Base-by-base conservation (phyloP, 35 echinoderm and acorn worm species). In the Hemicentrotus pulcherrimus region DNA sequence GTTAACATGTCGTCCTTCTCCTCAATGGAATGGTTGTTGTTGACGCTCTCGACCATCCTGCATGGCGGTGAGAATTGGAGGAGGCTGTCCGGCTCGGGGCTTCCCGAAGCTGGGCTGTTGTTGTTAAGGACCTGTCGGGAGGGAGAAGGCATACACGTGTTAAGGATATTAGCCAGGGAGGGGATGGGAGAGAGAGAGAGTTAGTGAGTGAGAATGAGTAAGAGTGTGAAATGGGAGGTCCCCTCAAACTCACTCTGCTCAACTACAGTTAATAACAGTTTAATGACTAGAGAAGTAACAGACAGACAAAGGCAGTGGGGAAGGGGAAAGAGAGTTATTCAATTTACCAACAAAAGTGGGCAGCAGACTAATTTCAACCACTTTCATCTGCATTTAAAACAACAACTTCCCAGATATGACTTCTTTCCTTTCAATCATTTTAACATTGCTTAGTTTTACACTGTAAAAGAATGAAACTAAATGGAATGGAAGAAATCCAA, bases 1-100 rank as follows among this genome's bases (percentile, higher is more conserved):
- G 18, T 93, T 47, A 93, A 22, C 5, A 52, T 9, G 48, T 93
- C 47, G 47, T 31, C 91, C 46, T 47, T 47, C 91, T 93, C 48
- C 91, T 93, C 46, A 13, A 93, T 58, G 46, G 91, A 93, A 31
- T 93, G 91, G 91, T 93, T 93, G 91, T 93, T 93, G 91, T 93
- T 93, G 48, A 93, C 16, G 28, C 91, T 93, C 48, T 93, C 91
- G 88, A 90, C 88, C 91, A 93, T 93, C 45, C 91, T 93, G 91
- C 91, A 93, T 47, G 91, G 91, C 13, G 91, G 91, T 9, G 91
- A 93, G 91, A 46, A 93, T 47, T 93, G 91, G 46, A 90, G 88
- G 46, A 90, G 88, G 24, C 88, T 90, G 88, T 90, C 88, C 32
- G 33, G 32, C 32, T 47, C 46, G 32, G 46, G 5, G 88, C 32